Conservation (phyloP, 2,888 invertebrate species). For the Cyrtodaria siliqua region DNA sequence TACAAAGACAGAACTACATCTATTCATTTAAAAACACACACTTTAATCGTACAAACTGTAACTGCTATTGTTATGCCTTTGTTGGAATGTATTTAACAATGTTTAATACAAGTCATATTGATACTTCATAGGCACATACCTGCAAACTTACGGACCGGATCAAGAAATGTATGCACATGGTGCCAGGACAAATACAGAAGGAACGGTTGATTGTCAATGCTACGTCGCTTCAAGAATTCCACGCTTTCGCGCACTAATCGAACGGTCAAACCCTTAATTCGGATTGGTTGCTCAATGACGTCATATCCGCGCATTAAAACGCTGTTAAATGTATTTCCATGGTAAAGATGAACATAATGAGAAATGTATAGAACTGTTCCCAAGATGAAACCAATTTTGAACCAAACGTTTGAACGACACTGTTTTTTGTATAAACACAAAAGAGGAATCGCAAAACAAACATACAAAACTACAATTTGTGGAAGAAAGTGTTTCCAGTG, state of each 20-base stretch:
- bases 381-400: background rate
- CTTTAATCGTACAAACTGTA: too few relatives aligned
- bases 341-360: too few relatives aligned
- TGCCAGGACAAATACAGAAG: constrained; percentile 86
- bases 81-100: too few relatives aligned
- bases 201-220: constrained; percentile 83
- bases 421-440: background rate
- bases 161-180: constrained; percentile 90
- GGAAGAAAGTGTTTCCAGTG: too few relatives aligned
- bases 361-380: constrained; percentile 4
- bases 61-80: too few relatives aligned
- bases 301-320: constrained; percentile 83
- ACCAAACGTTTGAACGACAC: background rate
- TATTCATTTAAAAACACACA: too few relatives aligned
- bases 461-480: background rate
- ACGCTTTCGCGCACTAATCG: constrained; percentile 75
- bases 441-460: background rate
- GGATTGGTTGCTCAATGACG: constrained; percentile 87
- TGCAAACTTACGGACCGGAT: constrained; percentile 86
- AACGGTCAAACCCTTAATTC: constrained; percentile 83
- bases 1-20: too few relatives aligned
- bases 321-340: constrained; percentile 10
- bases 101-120: too few relatives aligned
- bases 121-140: too few relatives aligned
- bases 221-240: constrained; percentile 73